Evolutionary conservation across 1,140 invertebrate genomes (phyloP).

Genomic region (Danaus melanippus): DNA sequence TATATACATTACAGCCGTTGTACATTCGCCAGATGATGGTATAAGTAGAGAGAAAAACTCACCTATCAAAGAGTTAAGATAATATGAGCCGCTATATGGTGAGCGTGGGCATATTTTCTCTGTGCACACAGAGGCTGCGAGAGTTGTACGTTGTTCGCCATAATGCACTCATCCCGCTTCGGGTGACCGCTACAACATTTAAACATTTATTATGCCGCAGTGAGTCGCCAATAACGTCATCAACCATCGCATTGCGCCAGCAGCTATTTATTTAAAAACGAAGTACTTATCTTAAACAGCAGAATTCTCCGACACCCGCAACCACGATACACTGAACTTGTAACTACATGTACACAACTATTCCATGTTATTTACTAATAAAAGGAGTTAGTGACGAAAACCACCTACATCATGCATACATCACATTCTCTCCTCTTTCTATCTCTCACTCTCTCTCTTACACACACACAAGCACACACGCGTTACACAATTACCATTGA

Average conservation of each 20-base stretch:
- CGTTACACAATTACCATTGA: too few species aligned
- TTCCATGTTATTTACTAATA: too few species aligned
- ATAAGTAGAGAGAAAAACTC: constrained; percentile 14
- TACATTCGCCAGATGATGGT: constrained; percentile 20
- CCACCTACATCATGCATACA: too few species aligned
- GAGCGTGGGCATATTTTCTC: constrained; percentile 22
- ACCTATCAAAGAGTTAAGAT: constrained; percentile 31
- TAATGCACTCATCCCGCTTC: constrained; percentile 49
- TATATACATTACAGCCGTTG: constrained; percentile 9
- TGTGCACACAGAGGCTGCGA: constrained; percentile 15
- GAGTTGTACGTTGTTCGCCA: constrained; percentile 14
- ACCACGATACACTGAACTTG: constrained; percentile 34
- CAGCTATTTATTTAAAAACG: constrained; percentile 19
- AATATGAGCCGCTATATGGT: constrained; percentile 28
- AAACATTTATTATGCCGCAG: constrained; percentile 57
- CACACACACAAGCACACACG: not conserved
- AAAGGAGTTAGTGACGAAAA: too few species aligned
- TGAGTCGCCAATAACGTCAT: constrained; percentile 34
- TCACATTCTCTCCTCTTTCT: constrained; percentile 13
- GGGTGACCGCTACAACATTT: constrained; percentile 59
- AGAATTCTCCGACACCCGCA: constrained; percentile 13
- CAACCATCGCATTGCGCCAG: constrained; percentile 44
- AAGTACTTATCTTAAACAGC: constrained; percentile 49
- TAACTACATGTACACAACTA: constrained; percentile 46
- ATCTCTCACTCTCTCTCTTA: constrained; percentile 10